Conservation (phyloP, 1,140 invertebrate genomes). For the Musca domestica region DNA sequence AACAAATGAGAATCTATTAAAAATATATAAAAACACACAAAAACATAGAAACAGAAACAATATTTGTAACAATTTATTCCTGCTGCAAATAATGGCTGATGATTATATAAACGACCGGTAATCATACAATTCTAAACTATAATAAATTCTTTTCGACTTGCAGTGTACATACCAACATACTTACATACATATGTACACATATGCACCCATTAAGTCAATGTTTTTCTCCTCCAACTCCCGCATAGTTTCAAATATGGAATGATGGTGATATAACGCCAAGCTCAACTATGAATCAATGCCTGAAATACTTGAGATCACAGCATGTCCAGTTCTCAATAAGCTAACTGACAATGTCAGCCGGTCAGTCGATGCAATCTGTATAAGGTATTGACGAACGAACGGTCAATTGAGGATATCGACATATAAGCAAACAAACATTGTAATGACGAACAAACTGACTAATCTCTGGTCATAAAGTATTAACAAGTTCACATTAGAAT, state of each 20-base stretch:
- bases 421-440: background rate
- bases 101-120: constrained; percentile 14
- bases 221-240: constrained; percentile 14
- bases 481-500: constrained; percentile 22
- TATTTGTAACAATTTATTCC: constrained; percentile 19
- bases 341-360: background rate
- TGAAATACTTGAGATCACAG: constrained; percentile 15
- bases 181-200: background rate
- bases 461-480: constrained; percentile 17
- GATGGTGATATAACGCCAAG: constrained; percentile 3
- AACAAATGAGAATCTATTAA: too few species aligned
- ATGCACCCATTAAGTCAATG: background rate
- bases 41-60: background rate
- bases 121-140: constrained; percentile 12
- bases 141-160: background rate
- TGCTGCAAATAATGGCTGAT: constrained; percentile 17
- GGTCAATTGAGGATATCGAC: too few species aligned
- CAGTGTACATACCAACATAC: background rate
- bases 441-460: background rate
- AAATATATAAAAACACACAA: background rate
- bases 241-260: constrained; percentile 10
- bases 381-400: too few species aligned
- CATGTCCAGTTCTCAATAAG: constrained; percentile 15
- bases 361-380: too few species aligned
- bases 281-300: background rate